A percentile compares a stretch with the other conserved stretches of the same genome.
Evolutionary conservation across 2,797 vertebrate species (phyloP).

Genomic region (Ctenopoma kingsleyae): DNA sequence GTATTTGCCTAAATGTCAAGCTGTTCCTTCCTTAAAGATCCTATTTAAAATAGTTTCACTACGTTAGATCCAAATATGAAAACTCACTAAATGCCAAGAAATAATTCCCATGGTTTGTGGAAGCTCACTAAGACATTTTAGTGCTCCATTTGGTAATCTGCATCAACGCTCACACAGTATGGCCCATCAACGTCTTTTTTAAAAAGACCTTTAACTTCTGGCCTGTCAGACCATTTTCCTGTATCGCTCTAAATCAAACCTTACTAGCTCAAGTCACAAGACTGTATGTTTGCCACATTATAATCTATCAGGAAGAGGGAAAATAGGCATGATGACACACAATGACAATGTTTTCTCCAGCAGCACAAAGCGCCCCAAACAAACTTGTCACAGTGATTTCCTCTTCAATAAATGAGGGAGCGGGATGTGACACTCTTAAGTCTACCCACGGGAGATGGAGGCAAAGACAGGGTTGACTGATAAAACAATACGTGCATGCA

Average conservation of each 20-base stretch:
- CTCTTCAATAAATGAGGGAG: constrained; percentile 69
- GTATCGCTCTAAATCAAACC: constrained; percentile 37
- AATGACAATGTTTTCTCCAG: constrained; percentile 73
- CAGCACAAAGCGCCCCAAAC: constrained; percentile 69
- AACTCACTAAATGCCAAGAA: constrained; percentile 5
- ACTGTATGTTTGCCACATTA: constrained; percentile 57
- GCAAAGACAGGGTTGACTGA: constrained; percentile 71
- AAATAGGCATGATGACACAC: constrained; percentile 60
- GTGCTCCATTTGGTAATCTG: constrained; percentile 31
- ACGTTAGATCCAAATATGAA: constrained; percentile 7
- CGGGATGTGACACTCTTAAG: constrained; percentile 58
- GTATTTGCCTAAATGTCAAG: constrained; percentile 4
- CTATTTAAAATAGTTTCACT: constrained; percentile 7
- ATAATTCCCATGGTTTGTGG: constrained; percentile 15
- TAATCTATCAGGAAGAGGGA: constrained; percentile 58
- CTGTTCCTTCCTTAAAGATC: neutral
- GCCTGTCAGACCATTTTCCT: constrained; percentile 25
- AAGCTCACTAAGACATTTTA: constrained; percentile 12
- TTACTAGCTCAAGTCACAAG: constrained; percentile 35
- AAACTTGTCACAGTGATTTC: constrained; percentile 77
- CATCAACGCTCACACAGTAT: constrained; percentile 27
- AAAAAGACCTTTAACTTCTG: constrained; percentile 27
- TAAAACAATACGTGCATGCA: constrained; percentile 74
- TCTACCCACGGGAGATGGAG: constrained; percentile 65
- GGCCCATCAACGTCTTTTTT: constrained; percentile 18